Percentiles rank a stretch among this genome's conserved stretches.
phyloP scores from a whole-genome alignment of 2,888 invertebrate genomes.

The Listrodromus nycthemerus region DNA sequence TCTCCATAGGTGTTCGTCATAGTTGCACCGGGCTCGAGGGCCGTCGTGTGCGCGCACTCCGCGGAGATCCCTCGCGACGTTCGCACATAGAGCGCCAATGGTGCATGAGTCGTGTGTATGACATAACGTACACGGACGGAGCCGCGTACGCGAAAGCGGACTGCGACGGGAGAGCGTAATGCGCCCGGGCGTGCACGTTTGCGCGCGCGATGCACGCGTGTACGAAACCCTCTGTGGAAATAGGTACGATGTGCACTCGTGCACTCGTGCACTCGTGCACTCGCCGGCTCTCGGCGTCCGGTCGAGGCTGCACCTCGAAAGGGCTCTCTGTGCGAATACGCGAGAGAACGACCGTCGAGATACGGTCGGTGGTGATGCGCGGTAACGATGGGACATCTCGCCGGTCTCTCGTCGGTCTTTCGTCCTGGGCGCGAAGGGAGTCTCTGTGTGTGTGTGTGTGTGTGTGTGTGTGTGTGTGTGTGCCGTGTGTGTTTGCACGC shows the following conservation, averaged over 20 bases:
- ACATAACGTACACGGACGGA: conserved; percentile 4
- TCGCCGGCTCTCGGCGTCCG: not conserved
- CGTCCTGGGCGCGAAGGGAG: conserved; percentile 13
- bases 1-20: not conserved
- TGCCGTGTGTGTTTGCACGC: not conserved
- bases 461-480: not conserved
- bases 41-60: conserved; percentile 5
- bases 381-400: conserved; percentile 35
- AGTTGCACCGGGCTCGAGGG: not conserved
- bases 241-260: conserved; percentile 39
- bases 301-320: conserved; percentile 35
- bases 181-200: not conserved
- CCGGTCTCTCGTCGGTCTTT: not conserved
- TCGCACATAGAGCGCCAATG: conserved; percentile 44
- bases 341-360: conserved; percentile 2
- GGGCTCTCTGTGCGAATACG: conserved; percentile 34
- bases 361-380: not conserved
- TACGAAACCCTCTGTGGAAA: not conserved
- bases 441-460: not conserved
- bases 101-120: conserved; percentile 44
- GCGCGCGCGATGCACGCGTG: not conserved
- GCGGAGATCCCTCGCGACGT: conserved; percentile 44
- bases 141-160: not conserved
- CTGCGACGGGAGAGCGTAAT: conserved; percentile 16
- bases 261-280: conserved; percentile 31